Base-by-base conservation (phyloP, 92 coral and sea anemone species). In the Paramuricea clavata region DNA sequence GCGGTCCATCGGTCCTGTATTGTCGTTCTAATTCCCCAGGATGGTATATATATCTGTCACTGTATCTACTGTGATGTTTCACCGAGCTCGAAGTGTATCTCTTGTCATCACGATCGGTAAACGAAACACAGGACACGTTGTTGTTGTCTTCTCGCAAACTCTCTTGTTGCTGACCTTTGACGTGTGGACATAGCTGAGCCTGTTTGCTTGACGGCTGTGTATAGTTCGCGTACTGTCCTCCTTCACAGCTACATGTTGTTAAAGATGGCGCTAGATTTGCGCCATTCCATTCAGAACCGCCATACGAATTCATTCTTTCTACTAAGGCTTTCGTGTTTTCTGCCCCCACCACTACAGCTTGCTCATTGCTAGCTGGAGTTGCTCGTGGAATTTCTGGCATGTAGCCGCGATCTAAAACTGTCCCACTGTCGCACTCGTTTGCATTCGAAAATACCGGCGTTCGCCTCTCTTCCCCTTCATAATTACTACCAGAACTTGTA, bases 371-470 rank as follows among this genome's bases (percentile, higher is more conserved):
- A 79, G 84, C 73, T 79, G 84, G 84, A 59, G 84, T 49, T 79
- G 84, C 84, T 41, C 84, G 84, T 59, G 84, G 84, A 79, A 79
- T 79, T 67, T 79, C 84, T 12, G 84, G 84, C 84, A 79, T 79
- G 84, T 79, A 59, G 22, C 73, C 59, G 72, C 72, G 72, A 79
- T 79, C 84, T 41, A 79, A 60, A 79, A 60, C 84, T 79, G 84
- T 61, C 73, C 84, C 73, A 65, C 39, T 65, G 73, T 79, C 84
- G 73, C 84, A 79, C 22, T 79, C 73, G 84, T 36, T 79, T 59
- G 82, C 44, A 22, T 22, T 32, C 68, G 84, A 59, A 41, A 31
- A 61, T n/a, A 60, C 41, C 33, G 32, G 49, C 12, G 84, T 22
- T 79, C 42, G 42, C 47, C 71, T 33, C 22, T 79, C 84, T 41